Evolutionary conservation across 2,888 invertebrate species (phyloP), one percentile per base, ranked within the genome.

Genomic region (Melanargia galathea): DNA sequence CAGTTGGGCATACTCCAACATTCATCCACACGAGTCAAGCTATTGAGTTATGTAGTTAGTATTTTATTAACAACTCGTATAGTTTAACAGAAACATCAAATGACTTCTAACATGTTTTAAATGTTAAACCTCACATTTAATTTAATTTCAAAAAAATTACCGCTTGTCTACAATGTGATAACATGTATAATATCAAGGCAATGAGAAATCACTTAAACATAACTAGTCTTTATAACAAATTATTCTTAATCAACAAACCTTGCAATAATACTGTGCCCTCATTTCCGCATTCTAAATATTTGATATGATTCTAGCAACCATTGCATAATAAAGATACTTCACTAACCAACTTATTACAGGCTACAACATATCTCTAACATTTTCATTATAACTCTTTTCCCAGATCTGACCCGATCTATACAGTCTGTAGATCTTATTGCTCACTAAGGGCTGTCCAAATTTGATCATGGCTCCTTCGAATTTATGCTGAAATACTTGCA

Each of bases 401-500:
- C 92, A 92, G 57, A 92, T 92, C 71, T 90, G 87, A 0, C 90
- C 90, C 0, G 87, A 87, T 58, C 82, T 82, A 65, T 90, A 92
- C 68, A 92, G 69, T 59, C 90, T 83, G 67, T 90, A 92, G 59
- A 92, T 81, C 72, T 90, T 90, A 75, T 91, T 87, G 71, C 84
- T 91, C 24, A 87, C 78, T 69, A 93, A 79, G 67, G 77, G 83
- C 63, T 89, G 86, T 0, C 85, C 87, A 77, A 91, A 92, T 70
- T 91, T 92, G 35, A 89, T 77, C 84, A 92, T 92, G 46, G 92
- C 88, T 64, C 88, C 87, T 78, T 92, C 93, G 73, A 92, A 89
- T 60, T 89, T 90, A 67, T 92, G 89, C 49, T 84, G 90, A 67
- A 91, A 90, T 5, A 88, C 79, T 66, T 87, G 84, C 86, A 91